Evolutionary conservation across 2,113 vertebrate species (phyloP).

Genomic region (Ameiurus melas): DNA sequence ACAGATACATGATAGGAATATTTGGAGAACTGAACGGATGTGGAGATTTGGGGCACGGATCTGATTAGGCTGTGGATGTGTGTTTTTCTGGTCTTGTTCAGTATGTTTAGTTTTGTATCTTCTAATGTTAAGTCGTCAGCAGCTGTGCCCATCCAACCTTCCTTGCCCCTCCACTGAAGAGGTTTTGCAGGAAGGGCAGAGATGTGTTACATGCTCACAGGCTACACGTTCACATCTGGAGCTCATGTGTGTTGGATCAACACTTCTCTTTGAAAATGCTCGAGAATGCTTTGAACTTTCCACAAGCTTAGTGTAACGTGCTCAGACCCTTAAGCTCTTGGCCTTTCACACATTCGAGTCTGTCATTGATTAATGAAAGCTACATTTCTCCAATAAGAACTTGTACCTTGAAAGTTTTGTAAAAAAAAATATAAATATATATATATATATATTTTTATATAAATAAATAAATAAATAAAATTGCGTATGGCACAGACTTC

Average conservation of each 20-base stretch:
- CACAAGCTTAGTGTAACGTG: conserved; percentile 54
- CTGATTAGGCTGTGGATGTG: neutral
- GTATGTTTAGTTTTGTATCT: conserved; percentile 45
- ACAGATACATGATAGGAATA: neutral
- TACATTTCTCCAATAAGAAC: neutral
- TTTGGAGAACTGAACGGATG: neutral
- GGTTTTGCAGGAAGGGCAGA: conserved; percentile 30
- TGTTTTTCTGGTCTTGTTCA: conserved; percentile 23
- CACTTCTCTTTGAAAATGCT: conserved; percentile 63
- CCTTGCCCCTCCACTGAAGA: conserved; percentile 47
- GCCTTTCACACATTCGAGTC: conserved; percentile 37
- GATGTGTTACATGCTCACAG: conserved; percentile 66
- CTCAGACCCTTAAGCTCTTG: conserved; percentile 46
- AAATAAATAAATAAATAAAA: too few relatives aligned
- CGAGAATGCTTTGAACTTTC: conserved; percentile 62
- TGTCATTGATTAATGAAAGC: conserved; percentile 28
- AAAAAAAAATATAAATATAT: too few relatives aligned
- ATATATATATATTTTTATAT: too few relatives aligned
- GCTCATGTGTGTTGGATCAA: conserved; percentile 65
- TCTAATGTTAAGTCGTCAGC: conserved; percentile 60
- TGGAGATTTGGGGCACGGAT: neutral
- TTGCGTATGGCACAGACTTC: neutral
- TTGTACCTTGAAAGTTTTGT: neutral
- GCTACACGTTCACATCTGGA: conserved; percentile 67
- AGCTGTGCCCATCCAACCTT: conserved; percentile 67